Conservation (phyloP, 2,888 invertebrate genomes). For the Lottia scabra region DNA sequence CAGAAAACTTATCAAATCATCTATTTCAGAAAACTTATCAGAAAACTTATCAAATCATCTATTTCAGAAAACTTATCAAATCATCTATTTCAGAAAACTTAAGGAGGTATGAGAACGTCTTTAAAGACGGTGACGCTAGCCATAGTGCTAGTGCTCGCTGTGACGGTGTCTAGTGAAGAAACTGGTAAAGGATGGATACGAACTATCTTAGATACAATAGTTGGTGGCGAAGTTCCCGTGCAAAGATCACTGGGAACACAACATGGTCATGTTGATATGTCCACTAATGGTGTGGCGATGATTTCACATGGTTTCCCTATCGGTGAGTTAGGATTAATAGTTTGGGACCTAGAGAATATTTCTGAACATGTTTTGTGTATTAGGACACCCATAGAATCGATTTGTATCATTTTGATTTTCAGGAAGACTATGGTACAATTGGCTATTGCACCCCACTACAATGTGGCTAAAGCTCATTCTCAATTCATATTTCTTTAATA, state of each 20-base stretch:
- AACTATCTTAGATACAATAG: neutral
- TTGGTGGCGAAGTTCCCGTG: neutral
- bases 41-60: too few species aligned
- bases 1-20: too few species aligned
- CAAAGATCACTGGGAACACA: neutral
- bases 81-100: too few species aligned
- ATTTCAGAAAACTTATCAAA: too few species aligned
- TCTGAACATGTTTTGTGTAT: too few species aligned
- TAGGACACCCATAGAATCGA: too few species aligned
- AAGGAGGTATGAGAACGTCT: neutral
- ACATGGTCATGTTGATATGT: neutral
- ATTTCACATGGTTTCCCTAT: neutral
- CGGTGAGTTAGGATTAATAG: neutral
- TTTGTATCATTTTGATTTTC: too few species aligned
- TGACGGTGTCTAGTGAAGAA: neutral
- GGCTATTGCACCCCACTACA: too few species aligned
- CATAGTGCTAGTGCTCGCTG: neutral
- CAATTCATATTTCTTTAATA: neutral
- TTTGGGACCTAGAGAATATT: too few species aligned
- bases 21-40: too few species aligned
- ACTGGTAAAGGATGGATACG: neutral
- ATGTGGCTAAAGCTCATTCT: too few species aligned
- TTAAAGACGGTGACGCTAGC: neutral
- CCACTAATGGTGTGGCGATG: neutral
- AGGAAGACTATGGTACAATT: too few species aligned